phyloP scores from a whole-genome alignment of 2,797 vertebrate species.

The Odontamblyopus rebecca region DNA sequence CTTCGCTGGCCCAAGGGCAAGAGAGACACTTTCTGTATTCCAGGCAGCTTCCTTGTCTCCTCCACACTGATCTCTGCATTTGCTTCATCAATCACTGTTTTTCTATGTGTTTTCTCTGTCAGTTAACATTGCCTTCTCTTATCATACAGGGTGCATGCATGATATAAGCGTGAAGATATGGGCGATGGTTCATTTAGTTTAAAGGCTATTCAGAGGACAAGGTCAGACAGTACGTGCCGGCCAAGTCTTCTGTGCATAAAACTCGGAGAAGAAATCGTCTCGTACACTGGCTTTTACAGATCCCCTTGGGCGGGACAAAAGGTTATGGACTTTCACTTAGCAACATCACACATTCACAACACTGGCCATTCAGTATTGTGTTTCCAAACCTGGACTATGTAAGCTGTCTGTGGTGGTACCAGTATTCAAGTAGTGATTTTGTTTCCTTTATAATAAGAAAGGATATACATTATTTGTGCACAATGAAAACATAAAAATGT shows the following conservation, averaged over 20 bases:
- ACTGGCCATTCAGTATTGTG: constrained; percentile 12
- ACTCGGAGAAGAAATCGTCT: constrained; percentile 19
- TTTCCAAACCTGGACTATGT: background rate
- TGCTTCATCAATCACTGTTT: constrained; percentile 21
- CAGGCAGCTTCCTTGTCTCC: constrained; percentile 30
- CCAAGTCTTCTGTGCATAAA: constrained; percentile 1
- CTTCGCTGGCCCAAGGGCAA: constrained; percentile 37
- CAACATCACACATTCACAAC: constrained; percentile 20
- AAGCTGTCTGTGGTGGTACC: background rate
- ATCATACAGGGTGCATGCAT: background rate
- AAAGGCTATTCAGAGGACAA: constrained; percentile 24
- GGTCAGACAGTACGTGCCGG: constrained; percentile 21
- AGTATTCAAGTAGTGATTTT: too few species aligned
- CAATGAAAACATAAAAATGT: too few species aligned
- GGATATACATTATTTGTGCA: too few species aligned
- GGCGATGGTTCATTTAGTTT: constrained; percentile 22
- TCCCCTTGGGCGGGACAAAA: constrained; percentile 21
- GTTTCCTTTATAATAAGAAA: too few species aligned
- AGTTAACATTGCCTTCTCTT: background rate
- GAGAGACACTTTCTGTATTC: constrained; percentile 51
- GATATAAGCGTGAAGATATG: constrained; percentile 6
- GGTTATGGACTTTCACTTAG: constrained; percentile 31
- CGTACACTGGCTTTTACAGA: constrained; percentile 25
- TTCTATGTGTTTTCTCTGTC: constrained; percentile 1
- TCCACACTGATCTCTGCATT: constrained; percentile 14